Percentiles rank a stretch among this genome's conserved stretches.
Evolutionary conservation across 2,113 vertebrate genomes (phyloP).

Genomic region (Melierax canorus): DNA sequence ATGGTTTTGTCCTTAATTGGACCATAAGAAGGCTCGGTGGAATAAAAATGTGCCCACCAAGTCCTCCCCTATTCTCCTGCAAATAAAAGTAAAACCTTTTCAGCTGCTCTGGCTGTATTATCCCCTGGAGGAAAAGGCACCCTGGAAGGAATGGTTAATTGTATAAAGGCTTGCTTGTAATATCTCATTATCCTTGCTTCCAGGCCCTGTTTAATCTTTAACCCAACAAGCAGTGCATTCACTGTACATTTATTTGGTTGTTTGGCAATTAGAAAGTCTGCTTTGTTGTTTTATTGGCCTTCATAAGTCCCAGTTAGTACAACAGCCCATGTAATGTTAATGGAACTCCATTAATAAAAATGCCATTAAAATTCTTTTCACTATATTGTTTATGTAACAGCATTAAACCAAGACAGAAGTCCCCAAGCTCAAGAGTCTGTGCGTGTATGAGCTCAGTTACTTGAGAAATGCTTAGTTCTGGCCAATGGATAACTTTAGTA

Average conservation of each 20-base stretch:
- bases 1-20: neutral
- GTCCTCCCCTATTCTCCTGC: neutral
- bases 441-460: neutral
- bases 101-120: slow-evolving; percentile 27
- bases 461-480: slow-evolving; percentile 1
- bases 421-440: neutral
- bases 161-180: slow-evolving; percentile 52
- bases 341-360: slow-evolving; percentile 72
- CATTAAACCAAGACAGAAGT: slow-evolving; percentile 35
- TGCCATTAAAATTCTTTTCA: slow-evolving; percentile 78
- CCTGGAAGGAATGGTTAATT: slow-evolving; percentile 59
- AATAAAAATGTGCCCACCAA: neutral
- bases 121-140: slow-evolving; percentile 53
- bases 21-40: neutral
- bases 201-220: slow-evolving; percentile 75
- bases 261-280: slow-evolving; percentile 67
- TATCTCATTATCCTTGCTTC: slow-evolving; percentile 67
- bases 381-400: slow-evolving; percentile 66
- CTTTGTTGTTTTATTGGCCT: slow-evolving; percentile 63
- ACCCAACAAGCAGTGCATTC: slow-evolving; percentile 52
- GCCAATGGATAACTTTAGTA: neutral
- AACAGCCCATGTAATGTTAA: slow-evolving; percentile 66
- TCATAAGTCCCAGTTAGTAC: slow-evolving; percentile 57
- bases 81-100: slow-evolving; percentile 47
- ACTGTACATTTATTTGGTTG: slow-evolving; percentile 67